phyloP scores from a whole-genome alignment of 2,797 vertebrate genomes.

The Okamejei kenojei region DNA sequence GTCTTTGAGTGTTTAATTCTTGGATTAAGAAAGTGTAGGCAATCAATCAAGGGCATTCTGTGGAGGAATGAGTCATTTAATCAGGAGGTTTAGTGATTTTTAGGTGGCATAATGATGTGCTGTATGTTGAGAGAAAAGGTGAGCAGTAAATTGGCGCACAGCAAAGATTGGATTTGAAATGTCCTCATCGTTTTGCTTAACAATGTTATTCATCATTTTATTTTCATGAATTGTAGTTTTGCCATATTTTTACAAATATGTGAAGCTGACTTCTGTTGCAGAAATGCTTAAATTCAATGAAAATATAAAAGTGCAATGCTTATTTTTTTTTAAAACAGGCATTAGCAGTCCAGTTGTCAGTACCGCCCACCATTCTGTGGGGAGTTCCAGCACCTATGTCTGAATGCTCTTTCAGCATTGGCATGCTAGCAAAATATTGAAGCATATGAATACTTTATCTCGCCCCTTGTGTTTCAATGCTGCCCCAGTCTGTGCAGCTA shows the following conservation, averaged over 20 bases:
- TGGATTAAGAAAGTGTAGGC: conserved; percentile 33
- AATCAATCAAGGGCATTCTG: conserved; percentile 28
- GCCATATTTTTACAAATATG: neutral
- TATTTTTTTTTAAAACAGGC: neutral
- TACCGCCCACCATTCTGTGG: neutral
- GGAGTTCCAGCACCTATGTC: neutral
- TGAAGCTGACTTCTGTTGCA: neutral
- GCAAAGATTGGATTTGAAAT: neutral
- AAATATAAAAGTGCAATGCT: neutral
- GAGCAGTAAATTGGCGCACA: conserved; percentile 4
- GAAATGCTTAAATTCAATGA: neutral
- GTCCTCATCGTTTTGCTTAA: too few relatives aligned
- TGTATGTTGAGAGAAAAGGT: conserved; percentile 24
- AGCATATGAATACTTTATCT: neutral
- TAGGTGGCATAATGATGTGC: conserved; percentile 29
- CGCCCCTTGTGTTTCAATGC: too few relatives aligned
- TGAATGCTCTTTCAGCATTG: neutral
- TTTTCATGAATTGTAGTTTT: neutral
- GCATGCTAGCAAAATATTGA: neutral
- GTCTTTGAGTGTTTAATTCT: conserved; percentile 44
- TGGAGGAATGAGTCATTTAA: conserved; percentile 35
- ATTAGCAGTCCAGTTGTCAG: neutral
- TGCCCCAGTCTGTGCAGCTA: neutral
- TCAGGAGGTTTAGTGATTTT: conserved; percentile 36
- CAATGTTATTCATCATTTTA: neutral